Evolutionary conservation across 2,797 vertebrate species (phyloP), one percentile per base, ranked within the genome.

Genomic region (Trachurus trachurus): DNA sequence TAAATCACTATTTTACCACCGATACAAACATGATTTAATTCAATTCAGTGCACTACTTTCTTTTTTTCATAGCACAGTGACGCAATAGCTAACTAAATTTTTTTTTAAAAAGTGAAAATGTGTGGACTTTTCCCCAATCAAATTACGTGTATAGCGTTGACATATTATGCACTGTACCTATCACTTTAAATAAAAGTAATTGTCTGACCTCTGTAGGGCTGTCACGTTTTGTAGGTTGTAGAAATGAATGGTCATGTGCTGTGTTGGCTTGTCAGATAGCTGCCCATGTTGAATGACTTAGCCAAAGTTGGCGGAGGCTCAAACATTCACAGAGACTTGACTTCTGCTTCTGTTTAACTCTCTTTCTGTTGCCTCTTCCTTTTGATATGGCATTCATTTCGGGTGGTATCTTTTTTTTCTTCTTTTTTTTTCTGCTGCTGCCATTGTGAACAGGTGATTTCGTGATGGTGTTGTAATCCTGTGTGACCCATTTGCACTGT

Each of bases 191-290:
- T n/a, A n/a, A 68, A 71, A 68, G 47, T 49, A 49, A 79, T 44
- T 73, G 44, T 21, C 13, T 13, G 16, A 65, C 53, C 61, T 61
- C 26, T 21, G 74, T 44, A 66, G 49, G 49, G n/a, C 68, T 42
- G 42, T 87, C 69, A 85, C 42, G 56, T 62, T 72, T 26, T 71
- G 40, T 49, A 62, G 56, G 52, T 86, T 78, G 71, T 88, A 79
- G 81, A 83, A 71, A 34, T 44, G 26, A 71, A 34, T 44, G 26
- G 62, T 92, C 87, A 88, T 81, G 84, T 90, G 87, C 17, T 81
- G 29, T 64, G 71, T 49, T 62, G 64, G 61, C 54, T 56, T 69
- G 65, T 85, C 69, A 11, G 65, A 76, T 66, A 74, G 70, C 68
- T 54, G 21, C 40, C 39, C 54, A 22, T 57, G 69, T 62, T 82